These are phyloP conservation scores for Vicugna pacos DNA, from an alignment of 2,113 vertebrate species.

Conservation along the genomic window DNA sequence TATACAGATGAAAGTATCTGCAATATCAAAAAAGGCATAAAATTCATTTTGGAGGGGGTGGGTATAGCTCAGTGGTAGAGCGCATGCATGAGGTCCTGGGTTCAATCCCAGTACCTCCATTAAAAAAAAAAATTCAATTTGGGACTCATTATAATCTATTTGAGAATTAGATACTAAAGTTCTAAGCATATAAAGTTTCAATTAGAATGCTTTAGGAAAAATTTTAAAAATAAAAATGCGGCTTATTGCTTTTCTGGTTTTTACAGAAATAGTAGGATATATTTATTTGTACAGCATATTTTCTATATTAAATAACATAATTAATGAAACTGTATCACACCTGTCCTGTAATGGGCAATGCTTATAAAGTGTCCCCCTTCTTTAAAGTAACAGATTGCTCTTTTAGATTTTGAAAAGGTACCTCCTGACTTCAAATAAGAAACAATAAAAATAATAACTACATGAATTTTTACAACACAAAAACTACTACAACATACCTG, in stretches of 20 bases:
- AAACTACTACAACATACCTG: slow-evolving; percentile 89
- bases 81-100: too few relatives aligned
- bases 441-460: slow-evolving; percentile 29
- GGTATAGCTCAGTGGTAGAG: too few relatives aligned
- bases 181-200: slow-evolving; percentile 38
- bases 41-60: not conserved
- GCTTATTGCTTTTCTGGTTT: not conserved
- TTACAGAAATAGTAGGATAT: not conserved
- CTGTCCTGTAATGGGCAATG: not conserved
- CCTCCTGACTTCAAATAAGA: slow-evolving; percentile 14
- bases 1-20: slow-evolving; percentile 6
- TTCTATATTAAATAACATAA: slow-evolving; percentile 27
- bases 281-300: not conserved
- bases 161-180: slow-evolving; percentile 15
- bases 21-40: slow-evolving; percentile 45
- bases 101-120: too few relatives aligned
- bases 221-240: slow-evolving; percentile 27
- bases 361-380: not conserved
- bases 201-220: not conserved
- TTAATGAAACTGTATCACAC: not conserved
- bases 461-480: slow-evolving; percentile 49
- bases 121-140: not conserved
- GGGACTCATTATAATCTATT: not conserved
- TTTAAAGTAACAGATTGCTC: not conserved
- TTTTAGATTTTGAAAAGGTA: slow-evolving; percentile 38